These are phyloP conservation scores for Mesochorus sp. DNA, from an alignment of 2,888 invertebrate genomes.

Conservation along the genomic window DNA sequence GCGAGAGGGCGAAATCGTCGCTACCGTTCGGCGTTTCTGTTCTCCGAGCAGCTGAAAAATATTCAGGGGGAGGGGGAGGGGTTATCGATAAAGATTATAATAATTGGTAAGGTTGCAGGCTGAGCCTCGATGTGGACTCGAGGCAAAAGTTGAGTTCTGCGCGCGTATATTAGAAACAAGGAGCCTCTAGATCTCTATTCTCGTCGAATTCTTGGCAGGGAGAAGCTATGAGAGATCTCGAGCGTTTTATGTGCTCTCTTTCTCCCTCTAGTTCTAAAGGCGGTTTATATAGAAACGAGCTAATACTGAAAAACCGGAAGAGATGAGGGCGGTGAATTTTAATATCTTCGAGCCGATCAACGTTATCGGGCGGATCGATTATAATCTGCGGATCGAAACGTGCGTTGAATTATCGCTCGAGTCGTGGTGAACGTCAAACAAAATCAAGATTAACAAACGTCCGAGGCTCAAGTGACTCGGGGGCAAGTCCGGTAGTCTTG, in stretches of 20 bases:
- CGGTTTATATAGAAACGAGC: neutral
- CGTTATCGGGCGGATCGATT: neutral
- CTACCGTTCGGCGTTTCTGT: neutral
- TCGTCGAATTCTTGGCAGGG: slow-evolving; percentile 58
- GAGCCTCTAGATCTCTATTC: slow-evolving; percentile 57
- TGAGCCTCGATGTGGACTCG: too few relatives aligned
- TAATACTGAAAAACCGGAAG: too few relatives aligned
- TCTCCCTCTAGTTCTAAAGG: neutral
- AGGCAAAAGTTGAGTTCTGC: too few relatives aligned
- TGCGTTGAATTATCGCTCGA: neutral
- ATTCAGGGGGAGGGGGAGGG: neutral
- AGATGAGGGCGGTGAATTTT: too few relatives aligned
- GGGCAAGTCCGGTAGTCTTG: slow-evolving; percentile 25
- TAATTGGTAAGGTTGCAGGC: too few relatives aligned
- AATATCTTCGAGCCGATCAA: slow-evolving; percentile 1
- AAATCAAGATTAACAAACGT: slow-evolving; percentile 22
- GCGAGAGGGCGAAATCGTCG: slow-evolving; percentile 4
- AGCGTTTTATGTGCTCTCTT: neutral
- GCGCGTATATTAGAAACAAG: too few relatives aligned
- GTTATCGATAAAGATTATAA: slow-evolving; percentile 30
- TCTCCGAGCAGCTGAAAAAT: neutral
- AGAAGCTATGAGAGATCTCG: neutral
- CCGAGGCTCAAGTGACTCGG: neutral
- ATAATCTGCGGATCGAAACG: neutral
- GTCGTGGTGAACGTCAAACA: slow-evolving; percentile 19